Percentiles rank a stretch among this genome's conserved stretches.
These are phyloP conservation scores for Argyra leucocephala DNA, from an alignment of 2,888 invertebrate genomes.

Conservation along the genomic window DNA sequence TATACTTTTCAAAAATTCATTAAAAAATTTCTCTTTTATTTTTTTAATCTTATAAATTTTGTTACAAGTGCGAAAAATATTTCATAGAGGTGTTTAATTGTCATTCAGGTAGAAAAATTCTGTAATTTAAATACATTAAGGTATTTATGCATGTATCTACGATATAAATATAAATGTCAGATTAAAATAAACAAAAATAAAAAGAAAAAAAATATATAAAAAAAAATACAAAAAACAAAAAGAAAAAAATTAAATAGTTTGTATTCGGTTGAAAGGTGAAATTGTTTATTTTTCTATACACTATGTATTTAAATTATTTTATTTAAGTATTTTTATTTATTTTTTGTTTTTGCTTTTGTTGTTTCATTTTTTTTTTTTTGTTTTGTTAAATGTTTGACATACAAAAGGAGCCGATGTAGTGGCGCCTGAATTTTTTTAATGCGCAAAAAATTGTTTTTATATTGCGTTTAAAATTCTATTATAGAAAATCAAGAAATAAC, in stretches of 20 bases:
- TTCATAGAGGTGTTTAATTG: no score
- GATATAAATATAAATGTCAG: background rate
- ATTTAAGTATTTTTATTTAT: no score
- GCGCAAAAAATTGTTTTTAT: background rate
- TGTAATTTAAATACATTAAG: background rate
- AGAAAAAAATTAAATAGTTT: background rate
- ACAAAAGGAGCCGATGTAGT: background rate
- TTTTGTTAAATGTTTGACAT: background rate
- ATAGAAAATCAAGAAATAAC: no score
- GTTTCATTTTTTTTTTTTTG: background rate
- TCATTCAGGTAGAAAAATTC: no score
- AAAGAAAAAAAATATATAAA: no score
- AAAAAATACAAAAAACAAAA: background rate
- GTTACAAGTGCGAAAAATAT: no score
- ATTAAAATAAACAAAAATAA: background rate
- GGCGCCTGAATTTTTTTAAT: slow-evolving; percentile 3
- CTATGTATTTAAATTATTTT: background rate
- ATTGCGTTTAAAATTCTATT: background rate
- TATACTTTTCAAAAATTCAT: no score
- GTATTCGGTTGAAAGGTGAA: slow-evolving; percentile 3
- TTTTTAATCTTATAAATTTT: no score
- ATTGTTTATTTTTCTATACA: background rate
- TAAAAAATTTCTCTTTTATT: no score
- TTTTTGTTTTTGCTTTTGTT: no score
- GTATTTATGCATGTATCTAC: background rate